Evolutionary conservation across 2,797 vertebrate species (phyloP).

Genomic region (Acipenser ruthenus): DNA sequence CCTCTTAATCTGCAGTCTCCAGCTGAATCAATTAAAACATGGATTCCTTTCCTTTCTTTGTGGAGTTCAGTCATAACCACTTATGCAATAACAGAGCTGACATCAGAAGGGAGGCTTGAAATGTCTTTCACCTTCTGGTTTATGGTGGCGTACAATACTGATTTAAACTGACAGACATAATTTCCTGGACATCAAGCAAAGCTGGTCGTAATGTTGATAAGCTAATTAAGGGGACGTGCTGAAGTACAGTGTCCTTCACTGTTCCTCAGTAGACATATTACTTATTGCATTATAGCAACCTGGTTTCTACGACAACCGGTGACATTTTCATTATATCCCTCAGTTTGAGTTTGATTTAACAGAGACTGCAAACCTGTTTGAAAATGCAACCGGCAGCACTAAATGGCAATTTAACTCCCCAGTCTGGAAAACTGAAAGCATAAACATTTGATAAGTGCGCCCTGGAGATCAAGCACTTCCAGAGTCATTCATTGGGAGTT

Average conservation of each 20-base stretch:
- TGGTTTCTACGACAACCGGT: neutral
- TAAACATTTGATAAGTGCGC: too few species aligned
- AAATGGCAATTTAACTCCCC: too few species aligned
- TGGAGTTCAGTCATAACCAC: too few species aligned
- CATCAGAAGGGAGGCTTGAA: constrained; percentile 33
- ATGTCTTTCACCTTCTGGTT: constrained; percentile 31
- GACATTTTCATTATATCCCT: neutral
- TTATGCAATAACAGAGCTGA: too few species aligned
- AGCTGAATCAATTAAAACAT: too few species aligned
- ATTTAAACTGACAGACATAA: constrained; percentile 35
- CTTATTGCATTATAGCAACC: constrained; percentile 7
- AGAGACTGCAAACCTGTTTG: too few species aligned
- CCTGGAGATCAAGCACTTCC: too few species aligned
- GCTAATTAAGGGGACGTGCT: constrained; percentile 45
- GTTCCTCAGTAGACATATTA: constrained; percentile 4
- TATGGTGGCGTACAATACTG: constrained; percentile 23
- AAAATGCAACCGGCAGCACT: too few species aligned
- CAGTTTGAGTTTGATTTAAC: neutral
- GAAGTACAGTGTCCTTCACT: constrained; percentile 24
- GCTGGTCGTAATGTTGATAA: constrained; percentile 44
- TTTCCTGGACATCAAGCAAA: constrained; percentile 32
- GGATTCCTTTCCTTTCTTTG: too few species aligned
- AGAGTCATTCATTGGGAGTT: too few species aligned
- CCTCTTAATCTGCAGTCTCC: too few species aligned
- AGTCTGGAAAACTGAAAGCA: too few species aligned